phyloP scores from a whole-genome alignment of 2,113 vertebrate species.

The Microcebus griseorufus region DNA sequence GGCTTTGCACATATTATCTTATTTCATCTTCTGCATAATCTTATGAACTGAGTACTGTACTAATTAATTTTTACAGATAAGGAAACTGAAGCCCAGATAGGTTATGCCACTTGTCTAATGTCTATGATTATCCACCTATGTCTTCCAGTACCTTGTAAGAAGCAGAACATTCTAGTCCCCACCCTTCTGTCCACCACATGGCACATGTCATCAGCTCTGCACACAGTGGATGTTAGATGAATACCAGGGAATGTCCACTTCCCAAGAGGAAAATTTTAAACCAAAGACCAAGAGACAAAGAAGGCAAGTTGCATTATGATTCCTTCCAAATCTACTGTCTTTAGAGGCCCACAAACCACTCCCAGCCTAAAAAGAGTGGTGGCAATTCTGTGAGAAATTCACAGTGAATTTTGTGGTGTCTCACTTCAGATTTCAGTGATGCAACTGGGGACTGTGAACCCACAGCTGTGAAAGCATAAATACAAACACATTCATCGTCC shows the following conservation, averaged over 20 bases:
- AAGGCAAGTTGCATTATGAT: background rate
- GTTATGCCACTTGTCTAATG: background rate
- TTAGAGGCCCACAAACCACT: background rate
- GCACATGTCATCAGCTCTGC: background rate
- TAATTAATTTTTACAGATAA: background rate
- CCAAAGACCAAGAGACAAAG: background rate
- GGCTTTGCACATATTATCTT: background rate
- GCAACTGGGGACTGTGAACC: background rate
- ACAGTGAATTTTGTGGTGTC: background rate
- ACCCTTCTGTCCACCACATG: background rate
- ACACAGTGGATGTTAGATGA: background rate
- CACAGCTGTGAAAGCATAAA: background rate
- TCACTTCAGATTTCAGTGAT: background rate
- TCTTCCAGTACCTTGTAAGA: background rate
- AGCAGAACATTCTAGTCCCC: background rate
- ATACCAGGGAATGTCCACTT: background rate
- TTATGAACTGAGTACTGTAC: background rate
- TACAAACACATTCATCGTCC: background rate
- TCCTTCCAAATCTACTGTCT: background rate
- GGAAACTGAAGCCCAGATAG: background rate
- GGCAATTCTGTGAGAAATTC: background rate
- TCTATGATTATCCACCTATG: background rate
- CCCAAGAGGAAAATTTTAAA: background rate
- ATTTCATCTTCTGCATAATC: background rate
- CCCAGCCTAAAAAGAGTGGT: background rate